phyloP scores from a whole-genome alignment of 2,113 vertebrate genomes.

The Odobenus rosmarus region DNA sequence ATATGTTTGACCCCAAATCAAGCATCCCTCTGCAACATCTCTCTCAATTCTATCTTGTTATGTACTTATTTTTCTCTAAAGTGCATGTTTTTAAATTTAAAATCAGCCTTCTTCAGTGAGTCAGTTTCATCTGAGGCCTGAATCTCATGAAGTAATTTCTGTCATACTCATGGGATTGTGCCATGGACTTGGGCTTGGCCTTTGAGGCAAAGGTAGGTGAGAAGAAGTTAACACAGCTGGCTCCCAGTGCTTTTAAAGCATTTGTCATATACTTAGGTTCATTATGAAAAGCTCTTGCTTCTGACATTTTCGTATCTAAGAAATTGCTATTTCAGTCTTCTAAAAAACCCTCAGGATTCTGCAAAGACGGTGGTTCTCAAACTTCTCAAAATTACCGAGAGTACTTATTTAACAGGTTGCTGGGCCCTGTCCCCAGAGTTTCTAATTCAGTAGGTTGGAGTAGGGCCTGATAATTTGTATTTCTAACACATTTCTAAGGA shows the following conservation, averaged over 20 bases:
- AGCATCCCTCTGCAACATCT: constrained; percentile 9
- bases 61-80: neutral
- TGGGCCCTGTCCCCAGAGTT: neutral
- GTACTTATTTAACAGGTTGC: neutral
- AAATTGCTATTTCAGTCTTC: neutral
- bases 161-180: neutral
- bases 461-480: neutral
- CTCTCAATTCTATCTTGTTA: constrained; percentile 9
- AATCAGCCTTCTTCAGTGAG: constrained; percentile 6
- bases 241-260: constrained; percentile 4
- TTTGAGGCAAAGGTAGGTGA: neutral
- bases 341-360: constrained; percentile 11
- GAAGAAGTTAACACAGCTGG: constrained; percentile 11
- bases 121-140: constrained; percentile 11
- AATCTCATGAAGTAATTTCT: constrained; percentile 49
- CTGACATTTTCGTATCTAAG: constrained; percentile 43
- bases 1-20: neutral
- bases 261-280: constrained; percentile 7
- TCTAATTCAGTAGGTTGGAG: neutral
- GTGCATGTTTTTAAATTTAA: constrained; percentile 21
- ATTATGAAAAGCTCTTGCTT: constrained; percentile 40
- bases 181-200: neutral
- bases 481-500: neutral
- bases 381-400: neutral
- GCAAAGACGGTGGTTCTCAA: neutral